Percentiles rank a stretch among this genome's conserved stretches.
These are phyloP conservation scores for Thamnaconus septentrionalis DNA, from an alignment of 2,113 vertebrate genomes.

Conservation along the genomic window DNA sequence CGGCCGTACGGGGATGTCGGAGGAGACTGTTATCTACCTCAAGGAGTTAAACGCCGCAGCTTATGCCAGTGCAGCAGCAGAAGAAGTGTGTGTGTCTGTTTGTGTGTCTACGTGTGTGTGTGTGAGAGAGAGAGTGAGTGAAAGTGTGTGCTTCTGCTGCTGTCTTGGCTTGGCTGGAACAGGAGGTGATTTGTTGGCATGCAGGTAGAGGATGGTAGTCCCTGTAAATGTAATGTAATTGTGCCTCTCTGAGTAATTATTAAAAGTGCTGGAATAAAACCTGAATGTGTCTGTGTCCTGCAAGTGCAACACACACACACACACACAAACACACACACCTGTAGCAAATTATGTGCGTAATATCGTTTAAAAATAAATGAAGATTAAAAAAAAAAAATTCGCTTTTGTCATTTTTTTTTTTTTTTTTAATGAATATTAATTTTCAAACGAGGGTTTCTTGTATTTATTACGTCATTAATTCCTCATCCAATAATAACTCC, in stretches of 20 bases:
- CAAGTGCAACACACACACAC: not conserved
- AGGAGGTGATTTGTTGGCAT: constrained; percentile 50
- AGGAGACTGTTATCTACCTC: constrained; percentile 64
- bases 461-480: too few species aligned
- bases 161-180: constrained; percentile 25
- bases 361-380: too few species aligned
- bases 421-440: too few species aligned
- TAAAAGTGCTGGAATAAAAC: constrained; percentile 71
- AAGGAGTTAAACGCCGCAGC: constrained; percentile 46
- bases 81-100: not conserved
- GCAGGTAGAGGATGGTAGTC: constrained; percentile 56
- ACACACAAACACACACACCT: too few species aligned
- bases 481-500: too few species aligned
- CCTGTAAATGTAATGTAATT: constrained; percentile 60
- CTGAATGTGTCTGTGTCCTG: not conserved
- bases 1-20: constrained; percentile 13
- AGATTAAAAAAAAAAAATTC: too few species aligned
- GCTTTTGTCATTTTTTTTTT: too few species aligned
- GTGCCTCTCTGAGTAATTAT: constrained; percentile 76
- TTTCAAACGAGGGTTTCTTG: too few species aligned
- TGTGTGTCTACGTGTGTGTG: not conserved
- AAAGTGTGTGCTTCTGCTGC: constrained; percentile 37
- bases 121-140: not conserved
- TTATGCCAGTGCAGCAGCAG: constrained; percentile 20
- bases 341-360: too few species aligned